Evolutionary conservation across 1,140 invertebrate species (phyloP).

Genomic region (Cyrtorhinus lividipennis): DNA sequence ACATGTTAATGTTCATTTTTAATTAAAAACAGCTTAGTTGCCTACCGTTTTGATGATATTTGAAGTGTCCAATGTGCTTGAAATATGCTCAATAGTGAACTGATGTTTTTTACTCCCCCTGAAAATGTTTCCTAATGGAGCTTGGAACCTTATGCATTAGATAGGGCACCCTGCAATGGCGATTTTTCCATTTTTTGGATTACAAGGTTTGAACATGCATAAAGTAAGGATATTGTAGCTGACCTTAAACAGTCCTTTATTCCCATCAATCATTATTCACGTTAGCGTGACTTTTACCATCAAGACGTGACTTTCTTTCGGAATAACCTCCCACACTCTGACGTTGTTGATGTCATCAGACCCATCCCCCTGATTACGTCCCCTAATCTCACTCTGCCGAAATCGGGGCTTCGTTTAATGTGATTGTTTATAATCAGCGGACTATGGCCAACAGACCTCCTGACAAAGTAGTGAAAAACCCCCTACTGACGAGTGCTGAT

Average conservation of each 20-base stretch:
- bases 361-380: background rate
- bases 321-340: background rate
- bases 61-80: no score
- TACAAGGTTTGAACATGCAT: no score
- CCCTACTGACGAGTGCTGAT: background rate
- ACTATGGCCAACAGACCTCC: background rate
- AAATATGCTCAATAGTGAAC: no score
- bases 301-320: background rate
- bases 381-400: background rate
- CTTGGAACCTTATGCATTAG: no score
- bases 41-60: no score
- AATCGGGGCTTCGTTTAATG: background rate
- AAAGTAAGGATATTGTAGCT: background rate
- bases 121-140: no score
- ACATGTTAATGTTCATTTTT: no score
- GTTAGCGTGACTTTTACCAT: background rate
- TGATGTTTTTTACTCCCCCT: no score
- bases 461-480: background rate
- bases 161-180: no score
- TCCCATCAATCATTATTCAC: background rate
- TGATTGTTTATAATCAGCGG: background rate
- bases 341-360: background rate
- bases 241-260: background rate
- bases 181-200: no score
- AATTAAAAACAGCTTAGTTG: no score